Base-by-base conservation (phyloP, 2,797 vertebrate species). In the Danio aesculapii region DNA sequence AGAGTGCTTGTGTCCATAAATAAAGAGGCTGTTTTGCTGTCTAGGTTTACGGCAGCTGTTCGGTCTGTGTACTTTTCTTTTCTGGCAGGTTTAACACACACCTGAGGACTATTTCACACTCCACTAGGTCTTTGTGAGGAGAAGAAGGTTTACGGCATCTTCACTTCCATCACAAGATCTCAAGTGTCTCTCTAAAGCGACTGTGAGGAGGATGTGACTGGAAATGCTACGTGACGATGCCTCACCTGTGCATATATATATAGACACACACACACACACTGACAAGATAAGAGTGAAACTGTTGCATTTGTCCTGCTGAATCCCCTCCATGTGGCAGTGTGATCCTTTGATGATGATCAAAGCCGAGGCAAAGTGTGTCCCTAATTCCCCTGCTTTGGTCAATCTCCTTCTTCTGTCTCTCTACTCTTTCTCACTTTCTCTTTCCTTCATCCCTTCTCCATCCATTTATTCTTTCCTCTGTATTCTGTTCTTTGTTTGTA, bases 291-390 rank as follows among this genome's bases (percentile, higher is more conserved):
- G 53, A 81, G 66, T 63, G 72, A 81, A 86, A 78, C 72, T 16
- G 78, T 83, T 84, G 21, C 76, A 73, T 81, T 83, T 86, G 78
- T 73, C 67, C 70, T 49, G 59, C 50, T 66, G 69, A 80, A 66
- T 66, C 69, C 41, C 30, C 19, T 83, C 47, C 30, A 44, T 74
- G 81, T 83, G 47, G 69, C 9, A 47, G 62, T 41, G 16, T 73
- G 75, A 73, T 71, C 75, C 84, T 87, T 87, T 87, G 84, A 87
- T 84, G 83, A 84, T 83, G 86, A 87, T 87, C 86, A 87, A 87
- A 87, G 86, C 58, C 3, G 53, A 71, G 53, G 64, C 73, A 79
- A 76, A 80, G 57, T 83, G 75, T 73, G 70, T 21, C 41, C 50
- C 57, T 75, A 67, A 62, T 84, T 79, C 58, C 52, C 64, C 50